Evolutionary conservation across 2,113 vertebrate genomes (phyloP), one percentile per base, ranked within the genome.

Genomic region (Myanophis thanlyinensis): DNA sequence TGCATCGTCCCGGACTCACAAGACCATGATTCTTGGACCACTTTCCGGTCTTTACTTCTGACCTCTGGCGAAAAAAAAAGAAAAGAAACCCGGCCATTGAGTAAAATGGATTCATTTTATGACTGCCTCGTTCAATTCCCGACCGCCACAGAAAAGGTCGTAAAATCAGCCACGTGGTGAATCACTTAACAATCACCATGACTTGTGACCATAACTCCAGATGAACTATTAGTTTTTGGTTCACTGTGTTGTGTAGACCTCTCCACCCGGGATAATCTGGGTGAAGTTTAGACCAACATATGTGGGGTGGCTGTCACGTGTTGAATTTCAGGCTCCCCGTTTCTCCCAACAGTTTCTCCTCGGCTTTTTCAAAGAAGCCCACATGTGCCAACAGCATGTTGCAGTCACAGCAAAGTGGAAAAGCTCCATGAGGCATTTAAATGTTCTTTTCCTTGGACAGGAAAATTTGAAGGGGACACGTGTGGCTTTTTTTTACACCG

Each of bases 401-500:
- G 62, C 62, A 7, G 62, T n/a, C n/a, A 7, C 15, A 5, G 62
- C n/a, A 35, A 35, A 73, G 5, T 7, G 62, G n/a, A 18, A 18
- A 73, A 73, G 35, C 2, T 5, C 62, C 62, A 18, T n/a, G 4
- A 5, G n/a, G 62, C n/a, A 30, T 73, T 73, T 35, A 18, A 73
- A 73, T 1, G 13, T 35, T 35, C n/a, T 73, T 1, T 5, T 18
- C 67, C 15, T n/a, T n/a, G 40, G n/a, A 73, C 7, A 5, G 3
- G 67, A 18, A 20, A 73, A 40, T 18, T 35, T 3, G n/a, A 35
- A 18, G 15, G 67, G 18, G 67, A 80, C 67, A 6, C 1, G 6
- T 35, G 35, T 20, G 67, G 2, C 1, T 0, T 8, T 67, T 62
- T 30, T 62, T 12, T 3, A 1, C 5, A 40, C n/a, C 1, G 1